Conservation (phyloP, 2,888 invertebrate species). For the Gymnoscelis rufifasciata region DNA sequence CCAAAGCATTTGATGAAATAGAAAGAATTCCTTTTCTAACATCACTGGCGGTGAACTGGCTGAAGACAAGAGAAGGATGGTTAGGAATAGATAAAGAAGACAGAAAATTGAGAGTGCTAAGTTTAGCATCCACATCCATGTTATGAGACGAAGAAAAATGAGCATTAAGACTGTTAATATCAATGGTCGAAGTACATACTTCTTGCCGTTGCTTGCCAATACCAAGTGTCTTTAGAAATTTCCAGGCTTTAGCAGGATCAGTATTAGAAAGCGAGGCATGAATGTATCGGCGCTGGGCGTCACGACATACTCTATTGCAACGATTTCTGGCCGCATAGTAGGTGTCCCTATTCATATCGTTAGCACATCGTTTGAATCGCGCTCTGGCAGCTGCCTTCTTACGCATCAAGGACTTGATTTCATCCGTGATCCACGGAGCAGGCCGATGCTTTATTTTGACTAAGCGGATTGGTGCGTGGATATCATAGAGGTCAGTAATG, state of each 20-base stretch:
- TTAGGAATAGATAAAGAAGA: not conserved
- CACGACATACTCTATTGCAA: no score
- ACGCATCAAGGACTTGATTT: no score
- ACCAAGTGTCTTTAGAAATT: not conserved
- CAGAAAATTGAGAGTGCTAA: not conserved
- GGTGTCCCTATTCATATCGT: not conserved
- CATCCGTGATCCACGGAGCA: no score
- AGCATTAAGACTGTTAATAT: not conserved
- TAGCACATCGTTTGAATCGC: not conserved
- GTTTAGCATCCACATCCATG: not conserved
- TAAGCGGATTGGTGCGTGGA: not conserved
- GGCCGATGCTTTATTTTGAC: not conserved
- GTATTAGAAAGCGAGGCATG: no score
- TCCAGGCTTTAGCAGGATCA: not conserved
- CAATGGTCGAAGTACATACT: not conserved
- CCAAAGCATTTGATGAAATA: not conserved
- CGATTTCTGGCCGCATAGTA: not conserved
- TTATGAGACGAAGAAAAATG: not conserved
- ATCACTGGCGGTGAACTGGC: not conserved
- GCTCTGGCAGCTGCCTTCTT: not conserved
- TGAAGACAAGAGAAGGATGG: not conserved
- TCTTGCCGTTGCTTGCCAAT: not conserved
- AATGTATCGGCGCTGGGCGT: no score
- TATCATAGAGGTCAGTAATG: not conserved
- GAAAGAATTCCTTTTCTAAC: not conserved